Evolutionary conservation across 1,140 invertebrate genomes (phyloP), one percentile per base, ranked within the genome.

Genomic region (Panulirus ornatus): DNA sequence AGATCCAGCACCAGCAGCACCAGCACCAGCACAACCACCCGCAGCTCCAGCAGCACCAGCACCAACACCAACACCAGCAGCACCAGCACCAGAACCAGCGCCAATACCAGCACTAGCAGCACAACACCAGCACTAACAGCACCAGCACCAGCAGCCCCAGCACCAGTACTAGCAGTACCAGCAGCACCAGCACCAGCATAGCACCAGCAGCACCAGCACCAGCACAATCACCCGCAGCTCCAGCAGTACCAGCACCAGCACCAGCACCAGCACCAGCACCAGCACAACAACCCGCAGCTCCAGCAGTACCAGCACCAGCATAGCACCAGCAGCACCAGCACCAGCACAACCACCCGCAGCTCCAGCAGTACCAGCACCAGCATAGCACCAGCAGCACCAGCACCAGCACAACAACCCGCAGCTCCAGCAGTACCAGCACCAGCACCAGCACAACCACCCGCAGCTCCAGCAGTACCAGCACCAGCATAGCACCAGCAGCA

Each of bases 101-200:
- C 14, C 75, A 78, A 5, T 36, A 78, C 34, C 75, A 78, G 34
- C 75, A 78, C 30, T 36, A 38, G 34, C 75, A 78, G 8, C 75
- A 78, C 34, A n/a, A n/a, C 75, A 78, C 8, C 75, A 78, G 34
- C 75, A 78, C 34, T 36, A 78, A 5, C 75, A 78, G 40, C 75
- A 38, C 75, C 75, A 78, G 34, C 75, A 78, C 75, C 75, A 78
- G 75, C 75, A 78, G 34, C 75, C 14, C 75, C 75, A 78, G 34
- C 75, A 78, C 6, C 75, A 38, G 8, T 36, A 78, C 34, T 36
- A 78, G 8, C 75, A 78, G 75, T 36, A 78, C 34, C 75, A 78
- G 34, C 75, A 78, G 34, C 75, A 78, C 75, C 27, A 42, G 34
- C 30, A 36, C 75, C 30, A 38, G 34, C 75, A 78, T 27, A 42